Evolutionary conservation across 2,888 invertebrate genomes (phyloP).

Genomic region (Pristionchus mayeri): DNA sequence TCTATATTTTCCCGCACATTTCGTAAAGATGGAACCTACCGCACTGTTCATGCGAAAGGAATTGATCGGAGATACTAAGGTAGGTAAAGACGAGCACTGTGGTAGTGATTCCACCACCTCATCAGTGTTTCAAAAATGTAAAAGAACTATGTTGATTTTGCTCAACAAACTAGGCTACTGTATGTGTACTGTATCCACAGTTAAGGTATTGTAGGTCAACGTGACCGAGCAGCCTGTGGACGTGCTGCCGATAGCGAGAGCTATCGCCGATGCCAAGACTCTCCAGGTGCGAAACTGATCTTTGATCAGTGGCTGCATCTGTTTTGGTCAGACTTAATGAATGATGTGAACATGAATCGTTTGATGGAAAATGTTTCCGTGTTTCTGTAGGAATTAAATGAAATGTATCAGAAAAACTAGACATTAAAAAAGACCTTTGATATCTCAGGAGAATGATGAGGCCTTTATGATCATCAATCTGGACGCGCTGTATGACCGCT

Average conservation of each 20-base stretch:
- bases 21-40: too few species aligned
- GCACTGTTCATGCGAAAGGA: constrained; percentile 58
- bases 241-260: constrained; percentile 7
- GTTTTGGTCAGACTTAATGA: neutral
- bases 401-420: too few species aligned
- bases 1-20: too few species aligned
- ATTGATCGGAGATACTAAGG: constrained; percentile 61
- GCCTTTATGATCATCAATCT: constrained; percentile 70
- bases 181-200: neutral
- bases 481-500: constrained; percentile 62
- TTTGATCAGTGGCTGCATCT: neutral
- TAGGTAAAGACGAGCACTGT: constrained; percentile 52
- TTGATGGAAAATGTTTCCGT: too few species aligned
- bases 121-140: too few species aligned
- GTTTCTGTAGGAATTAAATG: too few species aligned
- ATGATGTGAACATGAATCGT: too few species aligned
- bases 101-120: constrained; percentile 9
- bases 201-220: constrained; percentile 34
- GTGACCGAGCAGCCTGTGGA: constrained; percentile 42
- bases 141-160: too few species aligned
- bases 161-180: too few species aligned
- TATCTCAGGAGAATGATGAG: constrained; percentile 60
- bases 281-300: constrained; percentile 35
- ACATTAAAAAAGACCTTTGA: constrained; percentile 32
- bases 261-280: constrained; percentile 44